These are phyloP conservation scores for Rotaria macrura DNA, from an alignment of 2,888 invertebrate species.

Conservation along the genomic window DNA sequence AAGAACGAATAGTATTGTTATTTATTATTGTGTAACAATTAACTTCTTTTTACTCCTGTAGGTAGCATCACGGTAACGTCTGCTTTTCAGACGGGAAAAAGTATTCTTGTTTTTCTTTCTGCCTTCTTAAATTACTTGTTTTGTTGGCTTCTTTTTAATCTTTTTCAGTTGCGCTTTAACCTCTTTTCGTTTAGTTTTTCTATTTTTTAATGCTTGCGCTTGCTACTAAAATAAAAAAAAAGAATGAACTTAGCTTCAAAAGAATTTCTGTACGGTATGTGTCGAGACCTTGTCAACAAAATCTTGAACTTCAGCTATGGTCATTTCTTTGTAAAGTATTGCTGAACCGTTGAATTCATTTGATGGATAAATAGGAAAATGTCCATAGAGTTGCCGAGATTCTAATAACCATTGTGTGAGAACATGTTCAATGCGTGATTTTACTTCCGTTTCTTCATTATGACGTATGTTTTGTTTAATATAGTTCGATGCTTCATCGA, in stretches of 20 bases:
- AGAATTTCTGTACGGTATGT: background rate
- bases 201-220: background rate
- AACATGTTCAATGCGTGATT: background rate
- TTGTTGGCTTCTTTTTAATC: background rate
- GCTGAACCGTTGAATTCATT: background rate
- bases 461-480: background rate
- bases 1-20: no score
- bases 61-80: no score
- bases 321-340: background rate
- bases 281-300: background rate
- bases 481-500: background rate
- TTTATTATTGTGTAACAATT: no score
- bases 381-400: background rate
- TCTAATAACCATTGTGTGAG: background rate
- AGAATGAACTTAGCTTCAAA: no score
- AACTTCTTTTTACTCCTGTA: no score
- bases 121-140: background rate
- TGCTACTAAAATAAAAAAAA: background rate
- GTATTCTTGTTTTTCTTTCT: no score
- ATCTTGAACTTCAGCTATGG: background rate
- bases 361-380: background rate
- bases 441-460: background rate
- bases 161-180: background rate
- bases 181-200: background rate
- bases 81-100: no score